Evolutionary conservation across 2,797 vertebrate species (phyloP).

Genomic region (Pipistrellus pygmaeus): DNA sequence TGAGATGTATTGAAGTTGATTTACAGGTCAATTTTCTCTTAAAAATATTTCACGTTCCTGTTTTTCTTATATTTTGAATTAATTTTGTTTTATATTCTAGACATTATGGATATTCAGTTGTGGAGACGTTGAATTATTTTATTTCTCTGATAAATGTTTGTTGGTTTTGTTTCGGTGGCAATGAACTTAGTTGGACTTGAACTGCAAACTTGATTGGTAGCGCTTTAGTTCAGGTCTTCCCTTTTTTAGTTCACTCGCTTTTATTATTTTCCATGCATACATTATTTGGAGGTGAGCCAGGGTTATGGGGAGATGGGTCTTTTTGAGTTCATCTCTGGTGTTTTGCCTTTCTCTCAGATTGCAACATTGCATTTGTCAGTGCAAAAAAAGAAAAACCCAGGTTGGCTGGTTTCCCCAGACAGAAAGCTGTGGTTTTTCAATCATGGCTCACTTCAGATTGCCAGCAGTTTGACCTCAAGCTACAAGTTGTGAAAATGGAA

Average conservation of each 20-base stretch:
- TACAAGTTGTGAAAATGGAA: neutral
- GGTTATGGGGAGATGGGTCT: neutral
- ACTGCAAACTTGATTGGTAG: neutral
- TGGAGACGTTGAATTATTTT: neutral
- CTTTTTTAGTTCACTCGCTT: neutral
- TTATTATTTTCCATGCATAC: neutral
- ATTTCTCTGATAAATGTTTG: neutral
- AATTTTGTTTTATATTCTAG: neutral
- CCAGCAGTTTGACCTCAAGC: neutral
- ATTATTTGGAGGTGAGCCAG: neutral
- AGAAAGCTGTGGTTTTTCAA: neutral
- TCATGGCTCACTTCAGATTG: neutral
- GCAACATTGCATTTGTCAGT: constrained; percentile 57
- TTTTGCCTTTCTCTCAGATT: neutral
- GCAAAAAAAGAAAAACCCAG: constrained; percentile 48
- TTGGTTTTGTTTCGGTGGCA: neutral
- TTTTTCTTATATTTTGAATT: neutral
- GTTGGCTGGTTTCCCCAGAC: neutral
- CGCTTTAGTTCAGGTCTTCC: neutral
- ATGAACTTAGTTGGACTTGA: neutral
- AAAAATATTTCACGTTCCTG: neutral
- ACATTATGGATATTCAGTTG: neutral
- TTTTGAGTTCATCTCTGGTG: neutral
- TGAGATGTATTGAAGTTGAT: neutral
- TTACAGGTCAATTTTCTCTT: neutral